phyloP scores from a whole-genome alignment of 1,140 invertebrate species.

The Notospermus geniculatus region DNA sequence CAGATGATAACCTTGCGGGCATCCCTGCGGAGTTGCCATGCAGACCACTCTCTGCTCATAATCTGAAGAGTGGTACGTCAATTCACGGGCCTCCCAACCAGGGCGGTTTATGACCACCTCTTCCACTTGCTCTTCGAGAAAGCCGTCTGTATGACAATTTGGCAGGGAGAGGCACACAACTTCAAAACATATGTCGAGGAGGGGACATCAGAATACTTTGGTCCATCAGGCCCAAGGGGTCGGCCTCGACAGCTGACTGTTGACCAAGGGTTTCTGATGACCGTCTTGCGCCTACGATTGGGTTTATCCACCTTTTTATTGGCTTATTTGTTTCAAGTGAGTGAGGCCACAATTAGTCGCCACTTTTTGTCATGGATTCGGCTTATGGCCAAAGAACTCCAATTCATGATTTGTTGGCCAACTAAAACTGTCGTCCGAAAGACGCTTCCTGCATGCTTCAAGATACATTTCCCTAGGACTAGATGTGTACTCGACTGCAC shows the following conservation, averaged over 20 bases:
- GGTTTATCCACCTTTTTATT: neutral
- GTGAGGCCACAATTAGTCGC: neutral
- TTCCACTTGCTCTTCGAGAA: no score
- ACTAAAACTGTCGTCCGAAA: neutral
- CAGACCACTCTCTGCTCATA: no score
- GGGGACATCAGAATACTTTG: no score
- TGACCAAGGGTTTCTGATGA: neutral
- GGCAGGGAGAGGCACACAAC: no score
- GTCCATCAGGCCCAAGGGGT: no score
- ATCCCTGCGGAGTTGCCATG: no score
- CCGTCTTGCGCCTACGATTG: neutral
- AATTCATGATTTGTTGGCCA: neutral
- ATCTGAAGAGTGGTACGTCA: no score
- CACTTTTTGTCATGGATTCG: neutral
- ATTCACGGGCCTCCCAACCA: no score
- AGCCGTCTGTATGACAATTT: no score
- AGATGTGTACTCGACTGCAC: neutral
- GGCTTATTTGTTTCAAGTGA: neutral
- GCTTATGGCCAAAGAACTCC: neutral
- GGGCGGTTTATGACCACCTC: no score
- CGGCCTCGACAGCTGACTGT: neutral
- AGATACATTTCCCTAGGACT: neutral
- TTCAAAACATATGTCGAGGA: no score
- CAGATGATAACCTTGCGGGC: no score
- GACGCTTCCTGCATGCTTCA: neutral